Evolutionary conservation across 1,140 invertebrate species (phyloP).

Genomic region (Bactericera cockerelli): DNA sequence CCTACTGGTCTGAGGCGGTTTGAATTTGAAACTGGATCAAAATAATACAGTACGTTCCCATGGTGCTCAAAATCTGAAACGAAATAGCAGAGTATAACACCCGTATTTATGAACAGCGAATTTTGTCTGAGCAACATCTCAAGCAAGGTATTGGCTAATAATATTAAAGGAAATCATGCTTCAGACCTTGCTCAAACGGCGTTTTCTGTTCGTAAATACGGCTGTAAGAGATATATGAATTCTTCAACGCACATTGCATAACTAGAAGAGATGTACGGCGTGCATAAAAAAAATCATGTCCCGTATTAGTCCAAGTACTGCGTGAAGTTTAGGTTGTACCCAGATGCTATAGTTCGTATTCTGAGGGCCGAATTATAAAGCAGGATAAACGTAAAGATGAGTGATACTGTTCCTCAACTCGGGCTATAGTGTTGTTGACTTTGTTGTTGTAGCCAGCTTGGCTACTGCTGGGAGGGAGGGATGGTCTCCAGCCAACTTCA

Average conservation of each 20-base stretch:
- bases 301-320: not conserved
- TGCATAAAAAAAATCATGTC: not conserved
- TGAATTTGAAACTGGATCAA: not conserved
- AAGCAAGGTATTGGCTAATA: no score
- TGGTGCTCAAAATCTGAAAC: not conserved
- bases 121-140: no score
- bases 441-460: no score
- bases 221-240: not conserved
- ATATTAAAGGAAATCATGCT: no score
- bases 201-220: no score
- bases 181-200: no score
- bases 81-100: not conserved
- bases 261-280: not conserved
- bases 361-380: not conserved
- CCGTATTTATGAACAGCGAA: no score
- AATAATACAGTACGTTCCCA: constrained; percentile 1
- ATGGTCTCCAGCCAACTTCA: no score
- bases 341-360: not conserved
- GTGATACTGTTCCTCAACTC: no score
- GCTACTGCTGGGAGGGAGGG: no score
- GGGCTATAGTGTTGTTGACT: no score
- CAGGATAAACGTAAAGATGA: not conserved
- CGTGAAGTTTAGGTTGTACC: not conserved
- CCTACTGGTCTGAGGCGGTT: not conserved
- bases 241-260: not conserved